phyloP scores from a whole-genome alignment of 2,888 invertebrate species.

The Habroteleia sp. region DNA sequence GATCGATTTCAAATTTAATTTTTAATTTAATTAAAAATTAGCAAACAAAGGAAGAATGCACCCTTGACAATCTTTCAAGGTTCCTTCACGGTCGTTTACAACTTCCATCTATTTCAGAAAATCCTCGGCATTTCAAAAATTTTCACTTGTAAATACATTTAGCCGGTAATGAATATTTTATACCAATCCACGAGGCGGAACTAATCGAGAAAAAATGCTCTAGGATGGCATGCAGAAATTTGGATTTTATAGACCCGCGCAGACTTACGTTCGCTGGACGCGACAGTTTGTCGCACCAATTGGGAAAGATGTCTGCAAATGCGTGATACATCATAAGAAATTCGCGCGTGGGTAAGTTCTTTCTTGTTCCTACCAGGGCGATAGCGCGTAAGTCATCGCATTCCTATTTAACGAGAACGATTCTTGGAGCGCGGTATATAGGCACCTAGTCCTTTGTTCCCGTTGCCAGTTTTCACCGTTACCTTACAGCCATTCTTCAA shows the following conservation, averaged over 20 bases:
- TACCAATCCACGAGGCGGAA: neutral
- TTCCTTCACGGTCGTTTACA: slow-evolving; percentile 3
- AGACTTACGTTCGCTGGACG: too few species aligned
- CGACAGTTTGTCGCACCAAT: slow-evolving; percentile 68
- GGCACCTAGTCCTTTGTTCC: slow-evolving; percentile 24
- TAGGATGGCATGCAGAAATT: too few species aligned
- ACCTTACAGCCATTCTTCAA: slow-evolving; percentile 5
- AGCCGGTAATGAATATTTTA: slow-evolving; percentile 17
- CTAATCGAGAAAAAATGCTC: neutral
- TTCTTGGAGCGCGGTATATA: slow-evolving; percentile 25
- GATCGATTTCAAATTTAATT: too few species aligned
- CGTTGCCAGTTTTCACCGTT: slow-evolving; percentile 1
- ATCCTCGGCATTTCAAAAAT: slow-evolving; percentile 10
- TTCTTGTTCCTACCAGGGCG: slow-evolving; percentile 56
- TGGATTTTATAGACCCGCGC: too few species aligned
- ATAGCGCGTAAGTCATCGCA: slow-evolving; percentile 20
- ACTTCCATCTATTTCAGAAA: slow-evolving; percentile 28
- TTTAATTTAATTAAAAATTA: slow-evolving; percentile 25
- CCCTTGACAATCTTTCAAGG: slow-evolving; percentile 39
- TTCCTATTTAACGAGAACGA: slow-evolving; percentile 14
- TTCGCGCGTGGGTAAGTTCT: slow-evolving; percentile 68
- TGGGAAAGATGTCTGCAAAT: slow-evolving; percentile 69
- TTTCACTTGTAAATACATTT: slow-evolving; percentile 2
- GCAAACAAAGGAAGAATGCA: slow-evolving; percentile 22
- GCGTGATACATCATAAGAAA: slow-evolving; percentile 45